A percentile compares a stretch with the other conserved stretches of the same genome.
phyloP scores from a whole-genome alignment of 2,797 vertebrate species.

The Delichon dasypus region DNA sequence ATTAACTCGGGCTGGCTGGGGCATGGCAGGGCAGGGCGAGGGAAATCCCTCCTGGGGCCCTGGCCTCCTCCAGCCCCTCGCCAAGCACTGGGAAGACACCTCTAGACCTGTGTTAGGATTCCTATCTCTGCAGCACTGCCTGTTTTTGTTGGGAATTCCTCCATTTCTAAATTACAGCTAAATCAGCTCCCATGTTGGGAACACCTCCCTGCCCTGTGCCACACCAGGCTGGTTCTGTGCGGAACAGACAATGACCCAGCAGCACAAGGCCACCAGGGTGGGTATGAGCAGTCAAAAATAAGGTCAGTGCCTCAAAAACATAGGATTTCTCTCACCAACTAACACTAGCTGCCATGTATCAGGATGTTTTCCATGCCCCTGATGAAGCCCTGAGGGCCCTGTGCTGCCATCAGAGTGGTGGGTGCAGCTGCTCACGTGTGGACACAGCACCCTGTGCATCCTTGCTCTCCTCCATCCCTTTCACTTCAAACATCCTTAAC shows the following conservation, averaged over 20 bases:
- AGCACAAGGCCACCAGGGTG: too few relatives aligned
- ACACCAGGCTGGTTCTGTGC: fast-evolving
- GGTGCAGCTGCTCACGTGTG: fast-evolving
- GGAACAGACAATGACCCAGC: fast-evolving
- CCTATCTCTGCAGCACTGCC: background rate
- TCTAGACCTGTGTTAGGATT: fast-evolving
- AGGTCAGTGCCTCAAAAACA: background rate
- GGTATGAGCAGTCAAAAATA: background rate
- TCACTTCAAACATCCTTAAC: background rate
- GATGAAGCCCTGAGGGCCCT: fast-evolving
- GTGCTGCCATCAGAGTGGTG: background rate
- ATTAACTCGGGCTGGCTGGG: fast-evolving
- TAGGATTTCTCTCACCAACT: background rate
- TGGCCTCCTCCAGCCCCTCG: fast-evolving
- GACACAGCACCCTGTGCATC: too few relatives aligned
- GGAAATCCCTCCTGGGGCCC: background rate
- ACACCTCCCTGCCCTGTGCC: fast-evolving
- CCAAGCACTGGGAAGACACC: background rate
- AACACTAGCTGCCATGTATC: fast-evolving
- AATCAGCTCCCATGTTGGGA: fast-evolving
- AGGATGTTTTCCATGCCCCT: background rate
- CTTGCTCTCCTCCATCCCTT: background rate
- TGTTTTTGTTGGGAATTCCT: fast-evolving
- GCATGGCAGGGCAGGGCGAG: background rate
- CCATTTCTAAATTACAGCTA: fast-evolving